Evolutionary conservation across 2,888 invertebrate species (phyloP).

Genomic region (Limnephilus rhombicus): DNA sequence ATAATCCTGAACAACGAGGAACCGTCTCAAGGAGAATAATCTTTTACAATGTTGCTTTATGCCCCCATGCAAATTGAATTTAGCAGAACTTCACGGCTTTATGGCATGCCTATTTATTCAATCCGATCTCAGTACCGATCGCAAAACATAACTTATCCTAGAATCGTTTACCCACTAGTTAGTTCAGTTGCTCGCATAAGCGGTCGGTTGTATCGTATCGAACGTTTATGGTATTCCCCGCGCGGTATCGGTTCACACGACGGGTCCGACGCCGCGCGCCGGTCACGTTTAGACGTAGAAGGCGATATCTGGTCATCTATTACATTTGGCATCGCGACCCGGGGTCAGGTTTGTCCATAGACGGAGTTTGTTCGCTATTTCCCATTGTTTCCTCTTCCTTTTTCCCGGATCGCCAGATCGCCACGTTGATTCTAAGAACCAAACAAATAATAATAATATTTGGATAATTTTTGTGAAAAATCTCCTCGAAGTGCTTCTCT

Average conservation of each 20-base stretch:
- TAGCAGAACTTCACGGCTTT: background rate
- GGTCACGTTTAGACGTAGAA: slow-evolving; percentile 59
- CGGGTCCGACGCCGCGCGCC: slow-evolving; percentile 45
- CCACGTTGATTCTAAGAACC: background rate
- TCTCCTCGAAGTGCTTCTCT: background rate
- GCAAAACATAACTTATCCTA: background rate
- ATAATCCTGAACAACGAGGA: too few species aligned
- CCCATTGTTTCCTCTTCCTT: slow-evolving; percentile 51
- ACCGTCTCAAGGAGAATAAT: background rate
- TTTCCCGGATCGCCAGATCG: background rate
- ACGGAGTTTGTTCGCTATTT: slow-evolving; percentile 38
- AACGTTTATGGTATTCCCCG: slow-evolving; percentile 24
- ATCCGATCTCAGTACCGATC: background rate
- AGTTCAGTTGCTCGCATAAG: background rate
- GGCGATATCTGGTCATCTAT: slow-evolving; percentile 57
- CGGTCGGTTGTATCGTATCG: background rate
- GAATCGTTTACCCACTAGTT: background rate
- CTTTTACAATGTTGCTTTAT: background rate
- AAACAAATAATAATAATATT: background rate
- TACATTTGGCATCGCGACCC: slow-evolving; percentile 55
- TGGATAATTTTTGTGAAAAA: background rate
- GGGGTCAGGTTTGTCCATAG: slow-evolving; percentile 42
- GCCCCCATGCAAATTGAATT: background rate
- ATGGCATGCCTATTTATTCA: background rate
- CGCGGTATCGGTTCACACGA: slow-evolving; percentile 60